Base-by-base conservation (phyloP, 92 coral and sea anemone species). In the Epizoanthus rinbou region DNA sequence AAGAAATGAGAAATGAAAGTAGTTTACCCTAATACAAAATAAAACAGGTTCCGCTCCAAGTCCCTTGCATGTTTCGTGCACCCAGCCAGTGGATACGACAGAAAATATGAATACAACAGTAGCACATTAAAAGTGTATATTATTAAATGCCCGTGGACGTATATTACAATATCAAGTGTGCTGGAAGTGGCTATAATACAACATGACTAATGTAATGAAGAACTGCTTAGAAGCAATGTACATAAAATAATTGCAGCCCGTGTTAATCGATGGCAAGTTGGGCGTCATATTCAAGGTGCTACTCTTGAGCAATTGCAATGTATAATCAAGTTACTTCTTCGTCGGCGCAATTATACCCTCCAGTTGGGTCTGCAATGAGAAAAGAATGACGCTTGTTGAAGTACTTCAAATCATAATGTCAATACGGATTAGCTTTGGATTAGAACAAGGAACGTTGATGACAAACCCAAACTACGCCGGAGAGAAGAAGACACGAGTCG, bases 291-390 rank as follows among this genome's bases (percentile, higher is more conserved):
- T n/a, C 24, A 54, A 74, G 10, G n/a, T 58, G 64, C 2, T 35
- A 21, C 14, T 59, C 22, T 57, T n/a, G 3, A 56, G 57, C 58
- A 10, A 16, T 16, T 31, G 54, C 16, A 50, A 50, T 11, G 54
- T 60, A 62, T 71, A 78, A 59, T 78, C 52, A 76, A 19, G 79
- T 80, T 93, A 95, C 88, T 95, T 95, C 93, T 95, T 95, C 18
- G 98, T 93, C 50, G 98, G 98, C 28, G 98, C 98, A 84, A 95
- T 95, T 64, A 95, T 95, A 31, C 98, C 98, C 65, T 95, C 98
- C 16, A 95, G 98, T 58, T 95, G 98, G 47, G 98, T 95, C 98
- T 95, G 90, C 31, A 21, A 13, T 10, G 50, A 21, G 23, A 78
- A 15, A 15, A n/a, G n/a, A 33, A 22, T 13, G 14, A 11, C 22